Base-by-base conservation (phyloP, 64 coral and sea anemone genomes). In the Acropora tenuis region DNA sequence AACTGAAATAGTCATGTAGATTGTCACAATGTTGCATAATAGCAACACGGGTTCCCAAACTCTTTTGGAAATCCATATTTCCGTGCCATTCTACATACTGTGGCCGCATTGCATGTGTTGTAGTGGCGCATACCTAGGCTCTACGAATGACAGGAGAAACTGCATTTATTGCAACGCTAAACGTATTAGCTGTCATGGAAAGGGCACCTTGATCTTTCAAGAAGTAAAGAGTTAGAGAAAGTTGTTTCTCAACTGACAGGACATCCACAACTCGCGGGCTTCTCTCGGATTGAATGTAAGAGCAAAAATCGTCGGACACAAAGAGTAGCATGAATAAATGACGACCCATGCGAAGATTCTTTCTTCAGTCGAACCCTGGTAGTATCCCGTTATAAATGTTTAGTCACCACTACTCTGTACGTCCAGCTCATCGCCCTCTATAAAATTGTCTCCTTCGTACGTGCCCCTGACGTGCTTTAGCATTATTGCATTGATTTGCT, bases 181-280 rank as follows among this genome's bases (percentile, higher is more conserved):
- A 92, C 46, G 90, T 63, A 55, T 85, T 92, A 42, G 82, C 83
- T 6, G 83, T 87, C 90, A 87, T 92, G 43, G 74, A 87, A 68
- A 92, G 82, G 41, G 90, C 87, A 10, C 90, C 90, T 71, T 93
- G 83, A 93, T 88, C 91, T 80, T 93, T 93, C 20, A 80, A 68
- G 47, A 80, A 93, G 91, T 93, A 63, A 63, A 80, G 19, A 61
- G 75, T 79, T 55, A 79, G 75, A 69, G 84, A 84, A 71, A 93
- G 44, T 88, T 93, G 84, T 76, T 93, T 92, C 67, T 92, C 42
- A 6, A 91, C 80, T 74, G 77, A 58, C 68, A 84, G 16, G 47
- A 84, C 89, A 91, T 91, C 71, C 15, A 88, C 45, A 41, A 41
- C 72, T 88, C 43, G 18, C 13, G 58, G 58, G 40, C 58, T 67